phyloP scores from a whole-genome alignment of 2,888 invertebrate species.

The Coecobrya sp. region DNA sequence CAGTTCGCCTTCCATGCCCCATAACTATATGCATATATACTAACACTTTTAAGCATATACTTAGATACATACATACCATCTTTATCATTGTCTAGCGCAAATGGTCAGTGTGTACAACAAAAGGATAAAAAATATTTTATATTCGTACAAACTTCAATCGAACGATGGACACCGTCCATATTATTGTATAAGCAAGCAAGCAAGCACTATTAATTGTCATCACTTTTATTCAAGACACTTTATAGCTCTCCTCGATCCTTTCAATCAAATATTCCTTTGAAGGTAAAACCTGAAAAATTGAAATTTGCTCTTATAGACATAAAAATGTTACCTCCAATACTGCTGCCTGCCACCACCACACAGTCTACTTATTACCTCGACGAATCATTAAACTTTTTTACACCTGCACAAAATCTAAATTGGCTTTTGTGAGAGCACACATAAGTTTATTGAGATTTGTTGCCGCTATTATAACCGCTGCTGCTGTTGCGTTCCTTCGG shows the following conservation, averaged over 20 bases:
- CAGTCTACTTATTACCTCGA: conserved; percentile 37
- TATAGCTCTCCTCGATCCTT: conserved; percentile 68
- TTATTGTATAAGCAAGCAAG: conserved; percentile 21
- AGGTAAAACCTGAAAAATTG: conserved; percentile 77
- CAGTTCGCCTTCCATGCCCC: conserved; percentile 73
- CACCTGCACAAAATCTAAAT: conserved; percentile 70
- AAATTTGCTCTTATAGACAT: conserved; percentile 59
- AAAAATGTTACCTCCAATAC: conserved; percentile 49
- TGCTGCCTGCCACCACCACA: too few relatives aligned
- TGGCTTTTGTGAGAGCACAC: conserved; percentile 37
- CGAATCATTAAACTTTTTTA: conserved; percentile 67
- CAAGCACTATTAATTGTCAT: conserved; percentile 78
- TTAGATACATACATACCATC: conserved; percentile 7
- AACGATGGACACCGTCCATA: conserved; percentile 21
- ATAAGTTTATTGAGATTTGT: conserved; percentile 30
- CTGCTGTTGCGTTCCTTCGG: not conserved
- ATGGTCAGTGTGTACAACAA: conserved; percentile 48
- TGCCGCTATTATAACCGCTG: not conserved
- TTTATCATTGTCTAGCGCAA: conserved; percentile 26
- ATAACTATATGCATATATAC: not conserved
- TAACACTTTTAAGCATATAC: not conserved
- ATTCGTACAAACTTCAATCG: conserved; percentile 1
- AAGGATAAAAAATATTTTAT: conserved; percentile 43
- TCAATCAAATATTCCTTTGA: conserved; percentile 76
- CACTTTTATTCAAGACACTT: conserved; percentile 68